These are phyloP conservation scores for Pogonocherus hispidulus DNA, from an alignment of 2,888 invertebrate genomes.

Conservation along the genomic window DNA sequence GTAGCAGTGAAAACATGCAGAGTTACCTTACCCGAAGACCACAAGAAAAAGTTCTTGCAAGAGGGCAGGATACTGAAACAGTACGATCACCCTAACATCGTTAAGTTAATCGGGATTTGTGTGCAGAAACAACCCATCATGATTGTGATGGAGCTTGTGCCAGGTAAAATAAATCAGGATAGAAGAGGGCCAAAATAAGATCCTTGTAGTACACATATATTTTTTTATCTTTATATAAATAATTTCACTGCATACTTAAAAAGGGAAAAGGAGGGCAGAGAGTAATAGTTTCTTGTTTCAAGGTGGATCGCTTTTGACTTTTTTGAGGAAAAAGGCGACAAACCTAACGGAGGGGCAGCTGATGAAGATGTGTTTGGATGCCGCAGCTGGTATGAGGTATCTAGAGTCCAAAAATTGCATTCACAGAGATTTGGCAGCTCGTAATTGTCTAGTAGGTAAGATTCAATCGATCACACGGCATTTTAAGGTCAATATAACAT, in stretches of 20 bases:
- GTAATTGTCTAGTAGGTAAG: conserved; percentile 90
- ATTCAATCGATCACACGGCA: conserved; percentile 27
- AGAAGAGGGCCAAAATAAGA: too few species aligned
- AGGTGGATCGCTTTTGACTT: conserved; percentile 93
- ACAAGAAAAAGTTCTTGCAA: conserved; percentile 93
- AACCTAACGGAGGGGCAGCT: conserved; percentile 75
- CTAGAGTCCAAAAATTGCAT: conserved; percentile 96
- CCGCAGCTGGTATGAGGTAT: conserved; percentile 95
- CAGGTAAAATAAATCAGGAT: too few species aligned
- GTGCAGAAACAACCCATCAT: conserved; percentile 98
- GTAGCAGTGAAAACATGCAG: conserved; percentile 97
- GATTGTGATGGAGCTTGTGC: conserved; percentile 98
- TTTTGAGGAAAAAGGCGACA: conserved; percentile 84
- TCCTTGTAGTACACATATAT: too few species aligned
- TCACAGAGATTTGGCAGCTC: conserved; percentile 94
- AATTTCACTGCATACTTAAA: too few species aligned
- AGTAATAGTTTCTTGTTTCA: too few species aligned
- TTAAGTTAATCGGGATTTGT: conserved; percentile 95
- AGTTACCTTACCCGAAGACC: conserved; percentile 93
- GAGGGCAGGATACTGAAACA: conserved; percentile 96
- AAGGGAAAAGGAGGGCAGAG: too few species aligned
- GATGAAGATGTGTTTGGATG: conserved; percentile 93
- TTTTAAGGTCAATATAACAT: too few species aligned
- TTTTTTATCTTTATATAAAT: too few species aligned
- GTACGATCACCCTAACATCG: conserved; percentile 97